Evolutionary conservation across 1,140 invertebrate genomes (phyloP).

Genomic region (Pectinophora gossypiella): DNA sequence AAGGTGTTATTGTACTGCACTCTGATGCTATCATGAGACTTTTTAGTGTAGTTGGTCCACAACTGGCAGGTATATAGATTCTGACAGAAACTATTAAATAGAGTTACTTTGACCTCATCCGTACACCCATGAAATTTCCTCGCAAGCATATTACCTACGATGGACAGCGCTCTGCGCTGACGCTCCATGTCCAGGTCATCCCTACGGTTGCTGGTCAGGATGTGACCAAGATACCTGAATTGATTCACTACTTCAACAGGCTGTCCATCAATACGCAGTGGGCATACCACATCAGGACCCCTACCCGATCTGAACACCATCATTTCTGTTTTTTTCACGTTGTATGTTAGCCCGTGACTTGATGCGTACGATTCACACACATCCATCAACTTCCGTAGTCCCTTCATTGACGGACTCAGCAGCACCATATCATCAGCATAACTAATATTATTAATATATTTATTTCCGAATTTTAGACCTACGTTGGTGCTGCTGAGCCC

Average conservation of each 20-base stretch:
- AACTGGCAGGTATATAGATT: not conserved
- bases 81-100: not conserved
- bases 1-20: constrained; percentile 11
- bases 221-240: constrained; percentile 1
- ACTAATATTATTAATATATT: not conserved
- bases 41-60: not conserved
- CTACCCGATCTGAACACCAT: not conserved
- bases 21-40: not conserved
- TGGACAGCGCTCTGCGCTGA: not conserved
- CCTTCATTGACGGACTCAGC: not conserved
- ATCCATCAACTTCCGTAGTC: not conserved
- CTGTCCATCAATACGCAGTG: not conserved
- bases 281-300: not conserved
- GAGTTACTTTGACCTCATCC: not conserved
- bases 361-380: constrained; percentile 2
- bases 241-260: not conserved
- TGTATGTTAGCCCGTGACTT: constrained; percentile 1
- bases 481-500: constrained; percentile 1
- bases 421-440: not conserved
- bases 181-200: not conserved
- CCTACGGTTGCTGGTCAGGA: not conserved
- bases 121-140: not conserved
- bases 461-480: not conserved
- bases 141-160: not conserved
- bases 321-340: not conserved